Evolutionary conservation across 2,888 invertebrate genomes (phyloP), one percentile per base, ranked within the genome.

Genomic region (Melanchra persicariae): DNA sequence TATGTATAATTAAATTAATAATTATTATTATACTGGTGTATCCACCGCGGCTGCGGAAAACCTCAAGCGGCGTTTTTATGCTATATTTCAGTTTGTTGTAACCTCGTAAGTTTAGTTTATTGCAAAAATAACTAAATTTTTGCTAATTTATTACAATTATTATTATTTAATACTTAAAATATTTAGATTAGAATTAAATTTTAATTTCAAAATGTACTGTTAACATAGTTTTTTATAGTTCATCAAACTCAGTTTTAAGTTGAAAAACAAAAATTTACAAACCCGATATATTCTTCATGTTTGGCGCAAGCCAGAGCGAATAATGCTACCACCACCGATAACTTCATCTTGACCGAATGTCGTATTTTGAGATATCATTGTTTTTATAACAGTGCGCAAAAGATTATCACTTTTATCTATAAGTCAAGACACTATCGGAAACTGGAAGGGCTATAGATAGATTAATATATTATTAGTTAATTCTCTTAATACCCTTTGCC

Each of bases 221-320:
- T 15, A 15, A 40, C 40, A 15, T 40, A 40, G 15, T 40, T 37
- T 37, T 37, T 37, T 9, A 2, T 37, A 43, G 5, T n/a, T n/a
- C n/a, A n/a, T n/a, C n/a, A n/a, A n/a, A n/a, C n/a, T 1, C 43
- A 0, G 43, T 3, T 43, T 19, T 19, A 7, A 45, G 19, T 7
- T 8, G 10, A 24, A 17, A 17, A 3, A 52, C 17, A 30, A 60
- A 24, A 49, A 9, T 9, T 26, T n/a, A 77, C 91, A 85, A 45
- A 94, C 95, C 94, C 94, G 57, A 77, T 79, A 78, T 93, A 94
- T 61, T 88, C 79, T 74, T 94, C 94, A 75, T 94, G 93, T 78
- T 94, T 95, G 55, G 93, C 94, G 52, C 69, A 87, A 34, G 87
- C 92, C 81, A 86, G 85, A 52, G 87, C 88, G 40, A 90, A 78